A percentile compares a stretch with the other conserved stretches of the same genome.
These are phyloP conservation scores for Ormyrus nitidulus DNA, from an alignment of 2,888 invertebrate species.

Conservation along the genomic window DNA sequence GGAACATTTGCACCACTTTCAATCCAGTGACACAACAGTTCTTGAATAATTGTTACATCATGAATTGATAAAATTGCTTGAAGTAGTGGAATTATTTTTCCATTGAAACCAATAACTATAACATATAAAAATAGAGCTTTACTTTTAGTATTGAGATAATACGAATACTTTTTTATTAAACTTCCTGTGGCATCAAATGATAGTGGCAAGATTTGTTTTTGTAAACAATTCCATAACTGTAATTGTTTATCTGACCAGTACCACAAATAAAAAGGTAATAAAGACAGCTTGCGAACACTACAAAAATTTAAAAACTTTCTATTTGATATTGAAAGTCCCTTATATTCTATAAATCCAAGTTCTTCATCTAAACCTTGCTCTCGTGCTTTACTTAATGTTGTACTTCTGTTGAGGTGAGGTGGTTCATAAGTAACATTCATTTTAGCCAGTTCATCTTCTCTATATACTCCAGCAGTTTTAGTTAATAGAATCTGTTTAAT, in stretches of 20 bases:
- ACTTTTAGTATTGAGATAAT: conserved; percentile 39
- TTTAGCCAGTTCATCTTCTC: not conserved
- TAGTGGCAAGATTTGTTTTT: conserved; percentile 1
- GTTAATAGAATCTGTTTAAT: not conserved
- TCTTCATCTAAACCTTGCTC: conserved; percentile 7
- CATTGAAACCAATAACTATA: conserved; percentile 51
- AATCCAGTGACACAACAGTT: conserved; percentile 50
- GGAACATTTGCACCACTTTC: conserved; percentile 56
- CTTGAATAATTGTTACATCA: conserved; percentile 59
- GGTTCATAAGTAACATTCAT: not conserved
- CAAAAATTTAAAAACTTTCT: conserved; percentile 3
- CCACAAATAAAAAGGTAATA: not conserved
- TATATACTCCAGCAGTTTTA: not conserved
- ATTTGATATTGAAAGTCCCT: not conserved
- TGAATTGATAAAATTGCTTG: conserved; percentile 62
- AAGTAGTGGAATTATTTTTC: conserved; percentile 58
- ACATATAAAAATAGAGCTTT: conserved; percentile 60
- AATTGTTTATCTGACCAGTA: not conserved
- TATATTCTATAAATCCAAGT: not conserved
- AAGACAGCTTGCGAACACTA: not conserved
- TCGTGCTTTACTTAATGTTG: not conserved
- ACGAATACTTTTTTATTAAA: conserved; percentile 47
- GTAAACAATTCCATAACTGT: not conserved
- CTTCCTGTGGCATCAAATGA: conserved; percentile 60
- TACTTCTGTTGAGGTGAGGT: not conserved